These are phyloP conservation scores for Idris sp. DNA, from an alignment of 1,140 invertebrate genomes.

Conservation along the genomic window DNA sequence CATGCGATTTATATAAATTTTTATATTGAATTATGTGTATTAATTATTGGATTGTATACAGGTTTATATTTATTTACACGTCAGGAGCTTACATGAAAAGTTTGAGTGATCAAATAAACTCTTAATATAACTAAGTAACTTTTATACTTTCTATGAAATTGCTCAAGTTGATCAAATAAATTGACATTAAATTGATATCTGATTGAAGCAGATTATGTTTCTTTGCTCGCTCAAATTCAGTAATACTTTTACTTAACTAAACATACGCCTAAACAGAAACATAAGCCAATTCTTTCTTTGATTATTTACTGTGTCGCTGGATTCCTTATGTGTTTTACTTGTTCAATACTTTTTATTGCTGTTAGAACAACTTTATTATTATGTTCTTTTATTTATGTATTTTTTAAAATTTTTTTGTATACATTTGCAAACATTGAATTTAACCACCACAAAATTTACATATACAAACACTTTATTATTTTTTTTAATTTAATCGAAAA, in stretches of 20 bases:
- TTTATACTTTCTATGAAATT: too few relatives aligned
- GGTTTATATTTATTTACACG: constrained; percentile 59
- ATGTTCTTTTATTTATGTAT: constrained; percentile 34
- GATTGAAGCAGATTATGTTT: too few relatives aligned
- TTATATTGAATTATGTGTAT: constrained; percentile 68
- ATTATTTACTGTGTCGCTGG: constrained; percentile 62
- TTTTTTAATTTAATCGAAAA: too few relatives aligned
- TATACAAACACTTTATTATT: too few relatives aligned
- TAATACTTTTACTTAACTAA: constrained; percentile 46
- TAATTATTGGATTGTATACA: constrained; percentile 65
- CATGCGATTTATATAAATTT: constrained; percentile 71
- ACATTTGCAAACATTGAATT: too few relatives aligned
- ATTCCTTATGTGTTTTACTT: constrained; percentile 54
- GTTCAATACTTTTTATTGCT: constrained; percentile 46
- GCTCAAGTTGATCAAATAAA: too few relatives aligned
- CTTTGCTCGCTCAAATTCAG: constrained; percentile 45
- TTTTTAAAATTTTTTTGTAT: constrained; percentile 29
- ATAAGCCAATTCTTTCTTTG: constrained; percentile 52
- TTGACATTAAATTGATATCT: too few relatives aligned
- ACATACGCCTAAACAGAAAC: constrained; percentile 51
- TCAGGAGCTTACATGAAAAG: constrained; percentile 47
- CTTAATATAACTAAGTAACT: too few relatives aligned
- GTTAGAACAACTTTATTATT: constrained; percentile 23
- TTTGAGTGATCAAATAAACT: constrained; percentile 43
- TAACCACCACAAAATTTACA: too few relatives aligned